phyloP scores from a whole-genome alignment of 2,113 vertebrate species.

The Oreochromis niloticus region DNA sequence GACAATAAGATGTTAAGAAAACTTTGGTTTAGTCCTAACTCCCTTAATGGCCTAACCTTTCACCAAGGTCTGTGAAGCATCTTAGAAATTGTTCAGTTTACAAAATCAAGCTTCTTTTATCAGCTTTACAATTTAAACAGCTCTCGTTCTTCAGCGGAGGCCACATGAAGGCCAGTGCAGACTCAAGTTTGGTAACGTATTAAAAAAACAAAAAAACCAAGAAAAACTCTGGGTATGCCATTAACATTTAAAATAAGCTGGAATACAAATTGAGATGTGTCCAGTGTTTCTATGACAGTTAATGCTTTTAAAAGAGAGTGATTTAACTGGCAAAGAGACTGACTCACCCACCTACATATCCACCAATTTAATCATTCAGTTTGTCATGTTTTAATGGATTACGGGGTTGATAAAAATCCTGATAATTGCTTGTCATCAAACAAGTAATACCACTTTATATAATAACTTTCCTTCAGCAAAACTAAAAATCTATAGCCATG shows the following conservation, averaged over 20 bases:
- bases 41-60: background rate
- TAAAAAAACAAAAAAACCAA: background rate
- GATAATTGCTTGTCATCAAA: background rate
- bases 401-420: background rate
- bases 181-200: background rate
- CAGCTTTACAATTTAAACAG: background rate
- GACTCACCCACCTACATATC: slow-evolving; percentile 10
- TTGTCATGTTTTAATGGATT: background rate
- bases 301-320: background rate
- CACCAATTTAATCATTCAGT: background rate
- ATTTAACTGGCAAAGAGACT: background rate
- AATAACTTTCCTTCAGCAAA: background rate
- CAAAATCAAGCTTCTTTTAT: background rate
- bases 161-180: background rate
- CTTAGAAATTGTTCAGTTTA: background rate
- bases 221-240: background rate
- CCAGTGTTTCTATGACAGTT: background rate
- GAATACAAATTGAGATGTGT: background rate
- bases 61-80: background rate
- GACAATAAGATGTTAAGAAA: background rate
- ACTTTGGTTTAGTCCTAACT: background rate
- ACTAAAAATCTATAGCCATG: background rate
- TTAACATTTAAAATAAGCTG: background rate
- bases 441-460: background rate
- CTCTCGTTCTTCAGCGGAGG: background rate